Evolutionary conservation across 1,140 invertebrate genomes (phyloP), one percentile per base, ranked within the genome.

Genomic region (Halictus rubicundus): DNA sequence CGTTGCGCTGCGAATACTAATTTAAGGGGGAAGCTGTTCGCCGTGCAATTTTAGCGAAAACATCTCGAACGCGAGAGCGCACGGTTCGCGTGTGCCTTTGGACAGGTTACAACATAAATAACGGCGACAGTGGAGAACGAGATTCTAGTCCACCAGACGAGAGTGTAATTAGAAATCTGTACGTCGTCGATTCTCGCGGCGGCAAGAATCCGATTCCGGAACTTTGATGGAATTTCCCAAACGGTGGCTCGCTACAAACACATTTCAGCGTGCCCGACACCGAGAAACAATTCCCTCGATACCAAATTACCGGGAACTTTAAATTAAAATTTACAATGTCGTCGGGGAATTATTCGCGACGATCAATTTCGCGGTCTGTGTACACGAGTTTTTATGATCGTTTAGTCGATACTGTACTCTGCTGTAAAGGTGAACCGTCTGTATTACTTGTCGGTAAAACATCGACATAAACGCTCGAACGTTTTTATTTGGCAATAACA

Each of bases 111-210:
- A 37, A 32, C 65, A 60, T 76, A 68, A 76, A 76, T 60, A 76
- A 69, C 74, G 25, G 1, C 54, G 54, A 32, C 32, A 14, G 64
- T 7, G 54, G 42, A 10, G 19, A 4, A 23, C 23, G 37, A 46
- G 6, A 66, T 74, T 74, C 46, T 64, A 16, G 46, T 39, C 46
- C n/a, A 19, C 14, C 65, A 60, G 54, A 60, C 74, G 39, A 60
- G 60, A 59, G 65, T 69, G 65, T 69, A 69, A 76, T 76, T 69
- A 76, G 74, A 69, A 76, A 76, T 76, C 39, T 60, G 64, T 23
- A 69, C 39, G 61, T 39, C 39, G 73, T 42, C 63, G 54, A 46
- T 68, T 57, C 52, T 16, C 54, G 61, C 19, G 14, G 16, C 1
- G 37, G n/a, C 60, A 75, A 68, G 73, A 68, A 75, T 68, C 52